Evolutionary conservation across 2,113 vertebrate species (phyloP).

Genomic region (Nothobranchius kuhntae): DNA sequence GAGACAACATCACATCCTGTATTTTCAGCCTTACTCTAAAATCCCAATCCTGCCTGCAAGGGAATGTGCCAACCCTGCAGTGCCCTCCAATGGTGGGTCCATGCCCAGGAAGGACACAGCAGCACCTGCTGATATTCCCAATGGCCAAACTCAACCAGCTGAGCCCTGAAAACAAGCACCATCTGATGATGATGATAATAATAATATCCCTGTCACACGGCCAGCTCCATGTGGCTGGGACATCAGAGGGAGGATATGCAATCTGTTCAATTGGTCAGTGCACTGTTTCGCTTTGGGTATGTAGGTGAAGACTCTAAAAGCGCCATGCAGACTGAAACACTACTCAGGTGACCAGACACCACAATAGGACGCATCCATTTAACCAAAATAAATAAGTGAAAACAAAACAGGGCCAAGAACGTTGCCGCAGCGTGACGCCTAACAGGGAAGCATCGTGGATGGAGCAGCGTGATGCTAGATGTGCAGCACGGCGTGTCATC

Average conservation of each 20-base stretch:
- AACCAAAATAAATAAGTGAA: background rate
- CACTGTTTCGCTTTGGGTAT: constrained; percentile 12
- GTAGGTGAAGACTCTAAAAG: background rate
- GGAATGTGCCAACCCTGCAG: constrained; percentile 51
- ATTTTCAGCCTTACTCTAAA: constrained; percentile 18
- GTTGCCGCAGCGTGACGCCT: background rate
- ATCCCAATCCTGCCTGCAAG: constrained; percentile 15
- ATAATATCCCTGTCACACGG: constrained; percentile 60
- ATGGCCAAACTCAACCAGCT: constrained; percentile 71
- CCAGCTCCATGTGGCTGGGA: constrained; percentile 52
- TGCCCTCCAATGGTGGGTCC: constrained; percentile 66
- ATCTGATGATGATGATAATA: constrained; percentile 63
- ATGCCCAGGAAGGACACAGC: constrained; percentile 35
- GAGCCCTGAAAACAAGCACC: constrained; percentile 71
- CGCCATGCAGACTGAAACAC: background rate
- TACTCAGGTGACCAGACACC: background rate
- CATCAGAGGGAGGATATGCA: constrained; percentile 26
- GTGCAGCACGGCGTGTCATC: background rate
- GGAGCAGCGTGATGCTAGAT: background rate
- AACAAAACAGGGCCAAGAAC: background rate
- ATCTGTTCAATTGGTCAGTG: constrained; percentile 22
- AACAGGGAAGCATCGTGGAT: background rate
- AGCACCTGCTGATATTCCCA: constrained; percentile 62
- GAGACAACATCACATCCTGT: constrained; percentile 1
- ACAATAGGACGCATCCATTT: background rate